A percentile compares a stretch with the other conserved stretches of the same genome.
These are phyloP conservation scores for Magallana angulata DNA, from an alignment of 1,140 invertebrate species.

Conservation along the genomic window DNA sequence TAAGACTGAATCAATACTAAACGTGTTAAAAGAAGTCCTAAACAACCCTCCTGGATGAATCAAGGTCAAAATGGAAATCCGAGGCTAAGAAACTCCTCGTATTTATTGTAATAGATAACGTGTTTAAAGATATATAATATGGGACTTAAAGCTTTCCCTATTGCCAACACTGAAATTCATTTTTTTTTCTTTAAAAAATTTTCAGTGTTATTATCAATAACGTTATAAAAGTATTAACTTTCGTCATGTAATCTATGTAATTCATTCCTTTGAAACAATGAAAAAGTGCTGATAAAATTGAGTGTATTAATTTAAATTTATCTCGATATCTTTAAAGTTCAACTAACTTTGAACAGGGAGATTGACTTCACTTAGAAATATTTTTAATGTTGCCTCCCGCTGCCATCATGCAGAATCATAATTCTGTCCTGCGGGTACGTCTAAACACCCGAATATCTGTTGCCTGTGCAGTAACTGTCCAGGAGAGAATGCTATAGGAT, in stretches of 20 bases:
- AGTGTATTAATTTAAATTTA: slow-evolving; percentile 21
- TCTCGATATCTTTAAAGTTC: neutral
- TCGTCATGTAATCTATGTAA: too few species aligned
- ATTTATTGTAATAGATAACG: neutral
- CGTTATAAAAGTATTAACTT: too few species aligned
- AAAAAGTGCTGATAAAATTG: too few species aligned
- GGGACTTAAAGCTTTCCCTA: too few species aligned
- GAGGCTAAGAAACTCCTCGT: neutral
- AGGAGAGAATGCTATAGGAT: neutral
- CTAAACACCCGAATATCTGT: neutral
- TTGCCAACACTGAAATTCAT: too few species aligned
- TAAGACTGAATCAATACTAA: slow-evolving; percentile 50
- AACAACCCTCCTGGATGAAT: slow-evolving; percentile 30
- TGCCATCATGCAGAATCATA: neutral
- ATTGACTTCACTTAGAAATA: slow-evolving; percentile 8
- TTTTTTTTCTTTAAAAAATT: too few species aligned
- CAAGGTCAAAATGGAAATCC: neutral
- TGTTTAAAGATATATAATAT: neutral
- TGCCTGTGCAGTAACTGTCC: slow-evolving; percentile 13
- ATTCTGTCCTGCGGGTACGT: neutral
- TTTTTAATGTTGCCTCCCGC: slow-evolving; percentile 8
- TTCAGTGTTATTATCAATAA: too few species aligned
- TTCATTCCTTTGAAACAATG: too few species aligned
- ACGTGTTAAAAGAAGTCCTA: slow-evolving; percentile 48
- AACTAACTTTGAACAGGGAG: slow-evolving; percentile 5